Conservation (phyloP, 2,113 vertebrate species). For the Phodopus roborovskii region DNA sequence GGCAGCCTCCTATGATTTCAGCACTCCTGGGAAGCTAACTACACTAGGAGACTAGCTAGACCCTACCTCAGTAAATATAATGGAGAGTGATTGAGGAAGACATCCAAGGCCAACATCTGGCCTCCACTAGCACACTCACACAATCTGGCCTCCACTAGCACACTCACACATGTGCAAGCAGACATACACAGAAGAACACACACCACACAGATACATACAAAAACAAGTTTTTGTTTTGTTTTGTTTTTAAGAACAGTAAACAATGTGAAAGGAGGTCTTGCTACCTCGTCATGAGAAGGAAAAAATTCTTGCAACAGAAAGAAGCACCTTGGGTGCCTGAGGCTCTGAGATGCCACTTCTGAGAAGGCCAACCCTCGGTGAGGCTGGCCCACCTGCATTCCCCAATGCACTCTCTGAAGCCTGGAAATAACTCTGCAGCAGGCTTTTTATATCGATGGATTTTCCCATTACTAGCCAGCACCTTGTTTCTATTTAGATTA, state of each 20-base stretch:
- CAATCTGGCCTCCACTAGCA: not conserved
- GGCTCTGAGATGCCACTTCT: conserved; percentile 7
- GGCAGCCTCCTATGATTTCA: not conserved
- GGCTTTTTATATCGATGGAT: conserved; percentile 69
- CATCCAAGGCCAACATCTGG: not conserved
- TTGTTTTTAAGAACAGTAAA: not conserved
- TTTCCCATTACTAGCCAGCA: conserved; percentile 61
- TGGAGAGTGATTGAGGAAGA: not conserved
- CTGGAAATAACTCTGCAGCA: conserved; percentile 57
- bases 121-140: not conserved
- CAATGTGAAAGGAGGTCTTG: too few species aligned
- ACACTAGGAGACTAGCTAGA: not conserved
- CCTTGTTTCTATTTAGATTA: conserved; percentile 78
- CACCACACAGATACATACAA: not conserved
- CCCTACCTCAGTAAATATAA: not conserved
- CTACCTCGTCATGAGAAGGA: not conserved
- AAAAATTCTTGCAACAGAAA: not conserved
- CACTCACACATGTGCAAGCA: not conserved
- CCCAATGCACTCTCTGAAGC: conserved; percentile 24
- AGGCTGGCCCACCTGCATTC: conserved; percentile 37
- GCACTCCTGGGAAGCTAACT: not conserved
- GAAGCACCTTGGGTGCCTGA: not conserved
- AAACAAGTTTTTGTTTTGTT: not conserved
- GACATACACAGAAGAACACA: not conserved
- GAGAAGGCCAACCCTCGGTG: conserved; percentile 65